Conservation (phyloP, 2,797 vertebrate genomes). For the Typhlichthys eigenmanni region DNA sequence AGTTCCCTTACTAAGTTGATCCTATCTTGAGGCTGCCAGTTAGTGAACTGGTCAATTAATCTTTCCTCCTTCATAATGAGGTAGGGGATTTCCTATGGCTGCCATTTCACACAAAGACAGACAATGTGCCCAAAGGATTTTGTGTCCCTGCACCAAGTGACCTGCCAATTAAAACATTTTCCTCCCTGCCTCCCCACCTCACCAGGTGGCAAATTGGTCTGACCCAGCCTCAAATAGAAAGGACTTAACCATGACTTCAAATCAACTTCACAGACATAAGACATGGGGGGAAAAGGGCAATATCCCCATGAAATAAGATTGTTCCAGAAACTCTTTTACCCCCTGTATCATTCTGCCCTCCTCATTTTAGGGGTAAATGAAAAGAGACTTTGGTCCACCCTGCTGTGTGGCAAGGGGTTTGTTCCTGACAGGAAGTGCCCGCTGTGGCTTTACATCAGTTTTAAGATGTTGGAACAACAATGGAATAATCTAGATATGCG, state of each 20-base stretch:
- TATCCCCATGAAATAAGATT: conserved; percentile 79
- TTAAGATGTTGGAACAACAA: conserved; percentile 60
- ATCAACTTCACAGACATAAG: conserved; percentile 72
- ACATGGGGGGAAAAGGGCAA: conserved; percentile 46
- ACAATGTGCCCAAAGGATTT: conserved; percentile 86
- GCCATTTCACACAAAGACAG: conserved; percentile 86
- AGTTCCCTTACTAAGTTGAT: conserved; percentile 91
- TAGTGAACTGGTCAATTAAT: conserved; percentile 98
- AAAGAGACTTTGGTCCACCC: conserved; percentile 75
- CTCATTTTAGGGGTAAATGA: conserved; percentile 73
- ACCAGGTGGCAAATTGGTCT: conserved; percentile 86
- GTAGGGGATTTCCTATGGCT: conserved; percentile 91
- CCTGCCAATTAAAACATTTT: conserved; percentile 82
- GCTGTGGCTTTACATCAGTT: conserved; percentile 59
- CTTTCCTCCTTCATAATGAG: conserved; percentile 93
- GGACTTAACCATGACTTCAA: conserved; percentile 79
- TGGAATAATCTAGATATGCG: conserved; percentile 57
- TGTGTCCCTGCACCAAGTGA: conserved; percentile 73
- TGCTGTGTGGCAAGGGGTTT: conserved; percentile 82
- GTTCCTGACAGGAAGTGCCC: conserved; percentile 57
- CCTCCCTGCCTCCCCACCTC: conserved; percentile 72
- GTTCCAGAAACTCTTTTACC: conserved; percentile 69
- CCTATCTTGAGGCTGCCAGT: conserved; percentile 92
- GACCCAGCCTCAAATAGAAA: conserved; percentile 79
- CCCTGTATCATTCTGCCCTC: conserved; percentile 54